phyloP scores from a whole-genome alignment of 1,140 invertebrate genomes.

The Carposina sasakii region DNA sequence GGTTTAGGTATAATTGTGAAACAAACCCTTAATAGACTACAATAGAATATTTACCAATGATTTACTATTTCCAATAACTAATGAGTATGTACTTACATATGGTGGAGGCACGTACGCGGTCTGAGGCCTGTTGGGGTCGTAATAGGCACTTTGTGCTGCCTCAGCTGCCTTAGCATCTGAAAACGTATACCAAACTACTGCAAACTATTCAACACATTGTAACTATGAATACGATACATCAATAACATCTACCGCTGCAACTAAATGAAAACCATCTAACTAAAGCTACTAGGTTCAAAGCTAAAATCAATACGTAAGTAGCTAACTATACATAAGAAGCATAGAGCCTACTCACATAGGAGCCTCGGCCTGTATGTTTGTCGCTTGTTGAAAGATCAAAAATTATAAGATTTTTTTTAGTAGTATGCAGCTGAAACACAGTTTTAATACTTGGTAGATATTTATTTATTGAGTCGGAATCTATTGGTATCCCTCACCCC shows the following conservation, averaged over 20 bases:
- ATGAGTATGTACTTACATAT: constrained; percentile 82
- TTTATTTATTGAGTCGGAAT: too few relatives aligned
- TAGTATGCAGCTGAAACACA: too few relatives aligned
- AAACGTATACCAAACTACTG: constrained; percentile 48
- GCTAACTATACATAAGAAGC: too few relatives aligned
- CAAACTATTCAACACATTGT: too few relatives aligned
- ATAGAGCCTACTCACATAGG: constrained; percentile 17
- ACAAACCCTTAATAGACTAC: too few relatives aligned
- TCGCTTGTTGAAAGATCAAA: neutral
- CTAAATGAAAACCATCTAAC: neutral
- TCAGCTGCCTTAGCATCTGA: constrained; percentile 90
- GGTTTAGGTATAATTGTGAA: too few relatives aligned
- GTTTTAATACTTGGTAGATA: too few relatives aligned
- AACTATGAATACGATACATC: too few relatives aligned
- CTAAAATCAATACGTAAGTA: too few relatives aligned
- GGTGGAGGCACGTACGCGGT: constrained; percentile 90
- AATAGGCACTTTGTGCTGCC: constrained; percentile 89
- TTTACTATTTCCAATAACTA: too few relatives aligned
- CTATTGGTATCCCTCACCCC: constrained; percentile 26
- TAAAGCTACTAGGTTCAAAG: neutral
- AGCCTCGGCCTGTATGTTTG: constrained; percentile 16
- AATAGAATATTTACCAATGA: too few relatives aligned
- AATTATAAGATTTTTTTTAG: neutral
- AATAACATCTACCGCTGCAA: constrained; percentile 10
- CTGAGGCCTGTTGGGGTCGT: constrained; percentile 87